phyloP scores from a whole-genome alignment of 2,888 invertebrate species.

The Schrankia costaestrigalis region DNA sequence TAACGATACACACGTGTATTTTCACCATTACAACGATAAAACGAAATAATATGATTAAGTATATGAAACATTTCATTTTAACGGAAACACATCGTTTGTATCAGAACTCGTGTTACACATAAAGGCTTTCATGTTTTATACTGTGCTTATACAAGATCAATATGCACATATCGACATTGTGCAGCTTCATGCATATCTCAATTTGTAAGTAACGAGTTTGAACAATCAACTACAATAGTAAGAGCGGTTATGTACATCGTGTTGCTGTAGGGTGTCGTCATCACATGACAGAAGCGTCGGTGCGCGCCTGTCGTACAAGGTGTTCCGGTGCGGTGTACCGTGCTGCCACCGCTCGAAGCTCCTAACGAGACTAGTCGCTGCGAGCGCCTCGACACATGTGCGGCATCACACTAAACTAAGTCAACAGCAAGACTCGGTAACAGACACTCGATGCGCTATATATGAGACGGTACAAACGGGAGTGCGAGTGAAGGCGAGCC shows the following conservation, averaged over 20 bases:
- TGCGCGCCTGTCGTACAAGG: slow-evolving; percentile 76
- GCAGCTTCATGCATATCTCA: slow-evolving; percentile 69
- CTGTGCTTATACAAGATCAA: slow-evolving; percentile 61
- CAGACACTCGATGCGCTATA: slow-evolving; percentile 74
- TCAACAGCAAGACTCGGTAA: slow-evolving; percentile 73
- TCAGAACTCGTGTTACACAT: slow-evolving; percentile 46
- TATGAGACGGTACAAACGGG: slow-evolving; percentile 70
- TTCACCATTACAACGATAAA: slow-evolving; percentile 41
- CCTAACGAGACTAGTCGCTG: slow-evolving; percentile 63
- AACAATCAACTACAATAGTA: slow-evolving; percentile 64
- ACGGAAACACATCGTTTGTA: slow-evolving; percentile 30
- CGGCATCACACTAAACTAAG: slow-evolving; percentile 77
- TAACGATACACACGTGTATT: slow-evolving; percentile 44
- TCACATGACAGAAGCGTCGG: slow-evolving; percentile 66
- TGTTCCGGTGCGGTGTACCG: slow-evolving; percentile 66
- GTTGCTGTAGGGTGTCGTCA: slow-evolving; percentile 54
- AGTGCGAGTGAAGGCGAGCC: slow-evolving; percentile 34
- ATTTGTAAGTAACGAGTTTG: slow-evolving; percentile 50
- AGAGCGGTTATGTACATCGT: slow-evolving; percentile 72
- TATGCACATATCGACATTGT: slow-evolving; percentile 67
- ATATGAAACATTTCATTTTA: slow-evolving; percentile 33
- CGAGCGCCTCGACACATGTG: slow-evolving; percentile 65
- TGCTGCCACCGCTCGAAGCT: slow-evolving; percentile 72
- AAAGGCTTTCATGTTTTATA: slow-evolving; percentile 53
- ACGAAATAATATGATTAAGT: slow-evolving; percentile 31